Conservation (phyloP, 2,113 vertebrate genomes). For the Poecile atricapillus region DNA sequence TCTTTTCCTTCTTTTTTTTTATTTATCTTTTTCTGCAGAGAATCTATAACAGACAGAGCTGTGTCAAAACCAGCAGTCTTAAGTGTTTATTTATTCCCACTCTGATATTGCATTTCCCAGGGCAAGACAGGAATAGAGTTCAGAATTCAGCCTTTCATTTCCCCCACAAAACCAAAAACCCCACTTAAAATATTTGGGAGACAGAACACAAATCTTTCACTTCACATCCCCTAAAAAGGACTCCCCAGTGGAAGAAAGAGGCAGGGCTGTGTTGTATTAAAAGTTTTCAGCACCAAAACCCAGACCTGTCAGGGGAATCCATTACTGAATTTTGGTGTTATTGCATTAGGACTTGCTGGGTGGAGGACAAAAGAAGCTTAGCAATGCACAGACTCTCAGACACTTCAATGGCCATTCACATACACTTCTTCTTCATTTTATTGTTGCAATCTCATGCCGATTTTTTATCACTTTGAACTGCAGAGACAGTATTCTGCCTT, state of each 20-base stretch:
- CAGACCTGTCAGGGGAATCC: not conserved
- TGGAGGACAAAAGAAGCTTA: not conserved
- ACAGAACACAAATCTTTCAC: not conserved
- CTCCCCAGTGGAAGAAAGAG: not conserved
- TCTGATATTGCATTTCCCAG: not conserved
- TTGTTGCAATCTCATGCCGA: not conserved
- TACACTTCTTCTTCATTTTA: not conserved
- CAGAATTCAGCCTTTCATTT: not conserved
- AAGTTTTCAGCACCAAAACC: not conserved
- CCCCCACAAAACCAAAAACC: not conserved
- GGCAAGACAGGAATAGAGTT: not conserved
- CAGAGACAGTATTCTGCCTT: not conserved
- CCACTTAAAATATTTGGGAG: not conserved
- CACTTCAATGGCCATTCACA: not conserved
- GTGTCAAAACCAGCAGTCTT: not conserved
- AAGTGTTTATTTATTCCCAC: not conserved
- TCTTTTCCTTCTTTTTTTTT: not conserved
- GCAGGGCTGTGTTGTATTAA: not conserved
- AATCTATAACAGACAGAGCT: not conserved
- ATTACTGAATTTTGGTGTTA: not conserved
- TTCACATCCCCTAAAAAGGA: not conserved
- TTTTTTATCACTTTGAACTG: not conserved
- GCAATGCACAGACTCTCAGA: not conserved
- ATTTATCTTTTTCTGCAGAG: not conserved
- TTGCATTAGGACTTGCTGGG: not conserved